These are phyloP conservation scores for Cordylochernes scorpioides DNA, from an alignment of 2,888 invertebrate genomes.

Conservation along the genomic window DNA sequence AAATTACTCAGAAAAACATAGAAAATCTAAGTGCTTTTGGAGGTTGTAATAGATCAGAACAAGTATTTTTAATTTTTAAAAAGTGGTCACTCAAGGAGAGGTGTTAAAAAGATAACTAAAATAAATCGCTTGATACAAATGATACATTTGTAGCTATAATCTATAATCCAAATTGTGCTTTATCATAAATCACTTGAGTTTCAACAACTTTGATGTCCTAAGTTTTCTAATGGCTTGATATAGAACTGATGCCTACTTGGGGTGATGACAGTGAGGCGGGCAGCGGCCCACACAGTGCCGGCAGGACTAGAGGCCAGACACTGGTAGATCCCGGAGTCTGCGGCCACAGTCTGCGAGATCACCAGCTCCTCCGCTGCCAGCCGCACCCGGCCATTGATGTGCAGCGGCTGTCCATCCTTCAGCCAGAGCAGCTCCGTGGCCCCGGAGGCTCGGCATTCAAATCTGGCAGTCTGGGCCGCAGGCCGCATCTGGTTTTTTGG, in stretches of 20 bases:
- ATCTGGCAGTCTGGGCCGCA: slow-evolving; percentile 35
- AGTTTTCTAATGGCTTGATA: too few species aligned
- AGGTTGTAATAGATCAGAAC: too few species aligned
- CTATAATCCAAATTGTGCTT: too few species aligned
- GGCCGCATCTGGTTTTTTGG: slow-evolving; percentile 33
- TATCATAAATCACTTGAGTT: too few species aligned
- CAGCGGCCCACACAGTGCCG: slow-evolving; percentile 25
- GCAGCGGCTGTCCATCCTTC: slow-evolving; percentile 31
- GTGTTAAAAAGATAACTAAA: too few species aligned
- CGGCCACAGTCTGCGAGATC: slow-evolving; percentile 20
- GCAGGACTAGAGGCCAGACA: slow-evolving; percentile 37
- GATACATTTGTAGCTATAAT: too few species aligned
- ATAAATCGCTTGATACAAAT: too few species aligned
- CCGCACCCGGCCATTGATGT: slow-evolving; percentile 18
- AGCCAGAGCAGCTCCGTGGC: slow-evolving; percentile 38
- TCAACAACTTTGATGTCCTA: too few species aligned
- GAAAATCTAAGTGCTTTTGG: too few species aligned
- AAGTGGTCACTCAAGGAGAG: too few species aligned
- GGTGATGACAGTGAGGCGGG: slow-evolving; percentile 29
- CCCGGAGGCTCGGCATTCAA: slow-evolving; percentile 40
- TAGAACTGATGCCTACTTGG: slow-evolving; percentile 20
- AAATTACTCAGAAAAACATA: too few species aligned
- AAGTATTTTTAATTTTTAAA: too few species aligned
- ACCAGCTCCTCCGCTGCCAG: slow-evolving; percentile 16
- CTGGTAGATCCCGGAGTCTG: slow-evolving; percentile 24